Percentiles rank a stretch among this genome's conserved stretches.
Conservation (phyloP, 2,888 invertebrate species). For the Malthinus seriepunctatus region DNA sequence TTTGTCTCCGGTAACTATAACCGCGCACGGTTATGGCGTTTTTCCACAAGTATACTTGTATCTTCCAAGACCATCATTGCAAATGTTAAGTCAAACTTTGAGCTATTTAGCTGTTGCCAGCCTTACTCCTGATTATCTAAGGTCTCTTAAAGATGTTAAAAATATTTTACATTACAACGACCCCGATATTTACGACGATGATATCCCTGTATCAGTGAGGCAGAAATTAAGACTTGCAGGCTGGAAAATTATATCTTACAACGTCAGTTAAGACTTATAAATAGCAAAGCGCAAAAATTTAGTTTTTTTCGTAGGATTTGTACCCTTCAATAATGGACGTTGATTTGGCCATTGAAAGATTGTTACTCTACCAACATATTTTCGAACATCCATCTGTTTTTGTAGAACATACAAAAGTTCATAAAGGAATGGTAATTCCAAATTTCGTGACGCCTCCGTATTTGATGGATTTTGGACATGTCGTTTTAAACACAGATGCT, state of each 20-base stretch:
- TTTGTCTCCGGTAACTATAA: constrained; percentile 58
- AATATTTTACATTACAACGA: constrained; percentile 17
- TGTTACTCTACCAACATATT: constrained; percentile 57
- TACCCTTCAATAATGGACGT: constrained; percentile 63
- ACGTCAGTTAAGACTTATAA: constrained; percentile 31
- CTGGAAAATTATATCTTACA: constrained; percentile 46
- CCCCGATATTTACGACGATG: constrained; percentile 21
- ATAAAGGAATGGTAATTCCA: constrained; percentile 53
- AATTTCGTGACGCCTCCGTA: constrained; percentile 59
- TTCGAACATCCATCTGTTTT: constrained; percentile 52
- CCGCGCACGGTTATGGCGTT: constrained; percentile 61
- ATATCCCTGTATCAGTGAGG: constrained; percentile 27
- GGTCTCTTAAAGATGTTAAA: constrained; percentile 41
- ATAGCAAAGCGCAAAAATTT: not conserved
- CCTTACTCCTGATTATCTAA: constrained; percentile 54
- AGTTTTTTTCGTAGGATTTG: constrained; percentile 49
- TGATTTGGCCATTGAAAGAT: constrained; percentile 64
- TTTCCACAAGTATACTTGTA: constrained; percentile 63
- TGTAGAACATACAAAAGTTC: constrained; percentile 41
- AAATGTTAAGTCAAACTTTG: constrained; percentile 42
- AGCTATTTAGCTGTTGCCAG: constrained; percentile 59
- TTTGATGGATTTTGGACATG: constrained; percentile 61
- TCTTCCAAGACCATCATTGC: constrained; percentile 52
- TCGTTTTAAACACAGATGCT: constrained; percentile 56
- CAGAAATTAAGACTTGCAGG: constrained; percentile 36